These are phyloP conservation scores for Cyclura pinguis DNA, from an alignment of 2,797 vertebrate species.

Conservation along the genomic window DNA sequence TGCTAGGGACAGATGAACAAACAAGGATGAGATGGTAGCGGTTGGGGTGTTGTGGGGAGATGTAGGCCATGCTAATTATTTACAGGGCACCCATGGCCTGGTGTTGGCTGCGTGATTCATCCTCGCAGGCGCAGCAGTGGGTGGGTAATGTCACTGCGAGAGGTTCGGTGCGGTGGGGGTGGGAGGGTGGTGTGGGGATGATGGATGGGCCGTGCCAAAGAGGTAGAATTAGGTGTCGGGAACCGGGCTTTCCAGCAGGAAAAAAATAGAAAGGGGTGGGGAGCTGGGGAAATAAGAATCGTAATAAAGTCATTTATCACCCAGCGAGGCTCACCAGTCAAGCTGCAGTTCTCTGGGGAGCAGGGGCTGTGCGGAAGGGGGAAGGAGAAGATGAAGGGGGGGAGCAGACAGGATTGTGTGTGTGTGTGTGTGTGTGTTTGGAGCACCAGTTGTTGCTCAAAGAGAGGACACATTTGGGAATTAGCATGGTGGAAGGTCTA, in stretches of 20 bases:
- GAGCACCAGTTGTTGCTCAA: background rate
- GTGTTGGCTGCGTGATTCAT: conserved; percentile 9
- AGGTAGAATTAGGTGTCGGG: conserved; percentile 45
- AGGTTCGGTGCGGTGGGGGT: background rate
- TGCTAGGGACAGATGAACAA: background rate
- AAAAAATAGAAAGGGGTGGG: conserved; percentile 13
- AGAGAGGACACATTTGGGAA: background rate
- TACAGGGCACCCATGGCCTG: background rate
- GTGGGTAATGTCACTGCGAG: background rate
- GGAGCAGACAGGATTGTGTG: background rate
- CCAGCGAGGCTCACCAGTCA: background rate
- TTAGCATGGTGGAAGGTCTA: too few species aligned
- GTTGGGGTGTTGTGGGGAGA: too few species aligned
- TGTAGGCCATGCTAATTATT: conserved; percentile 12
- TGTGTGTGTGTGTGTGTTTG: background rate
- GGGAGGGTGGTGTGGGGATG: background rate
- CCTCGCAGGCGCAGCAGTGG: background rate
- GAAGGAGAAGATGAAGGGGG: too few species aligned
- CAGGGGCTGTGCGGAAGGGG: background rate
- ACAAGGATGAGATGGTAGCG: background rate
- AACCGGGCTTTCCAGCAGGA: conserved; percentile 25
- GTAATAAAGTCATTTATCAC: conserved; percentile 48
- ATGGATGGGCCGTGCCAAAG: conserved; percentile 48
- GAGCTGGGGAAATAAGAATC: conserved; percentile 30
- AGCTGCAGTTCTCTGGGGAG: conserved; percentile 21